A percentile compares a stretch with the other conserved stretches of the same genome.
Conservation (phyloP, 1,140 invertebrate species). For the Eumaeus atala region DNA sequence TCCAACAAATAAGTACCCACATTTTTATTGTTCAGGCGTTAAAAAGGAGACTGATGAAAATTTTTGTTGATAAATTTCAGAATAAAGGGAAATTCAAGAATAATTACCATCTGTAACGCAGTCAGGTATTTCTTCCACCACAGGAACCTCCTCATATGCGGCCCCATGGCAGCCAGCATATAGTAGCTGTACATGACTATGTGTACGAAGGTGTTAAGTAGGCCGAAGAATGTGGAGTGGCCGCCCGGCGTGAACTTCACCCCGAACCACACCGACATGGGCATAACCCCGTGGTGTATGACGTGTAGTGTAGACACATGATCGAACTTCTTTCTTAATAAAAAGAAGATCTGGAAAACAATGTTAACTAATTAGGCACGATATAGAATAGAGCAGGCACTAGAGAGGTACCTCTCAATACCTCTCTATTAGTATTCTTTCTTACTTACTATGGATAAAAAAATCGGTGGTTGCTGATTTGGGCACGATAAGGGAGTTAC, state of each 20-base stretch:
- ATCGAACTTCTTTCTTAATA: constrained; percentile 93
- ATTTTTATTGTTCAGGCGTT: too few relatives aligned
- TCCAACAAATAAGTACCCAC: too few relatives aligned
- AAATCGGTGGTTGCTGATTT: too few relatives aligned
- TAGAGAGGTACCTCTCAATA: too few relatives aligned
- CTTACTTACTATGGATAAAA: too few relatives aligned
- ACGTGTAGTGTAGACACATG: constrained; percentile 95
- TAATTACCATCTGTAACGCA: constrained; percentile 85
- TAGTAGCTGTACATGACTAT: constrained; percentile 94
- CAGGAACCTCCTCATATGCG: constrained; percentile 85
- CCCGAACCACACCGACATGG: constrained; percentile 96
- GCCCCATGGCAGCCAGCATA: constrained; percentile 88
- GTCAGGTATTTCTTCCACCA: constrained; percentile 97
- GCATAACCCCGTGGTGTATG: constrained; percentile 97
- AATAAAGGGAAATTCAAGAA: too few relatives aligned
- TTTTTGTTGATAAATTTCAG: too few relatives aligned
- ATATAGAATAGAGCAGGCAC: too few relatives aligned
- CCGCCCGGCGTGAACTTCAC: constrained; percentile 95
- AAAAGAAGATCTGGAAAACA: constrained; percentile 87
- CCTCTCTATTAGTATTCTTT: too few relatives aligned
- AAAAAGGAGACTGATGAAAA: too few relatives aligned
- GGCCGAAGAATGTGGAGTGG: constrained; percentile 88
- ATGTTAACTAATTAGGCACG: background rate
- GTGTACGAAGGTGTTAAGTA: constrained; percentile 90
- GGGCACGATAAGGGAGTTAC: too few relatives aligned